Evolutionary conservation across 2,113 vertebrate genomes (phyloP).

Genomic region (Sorex fumeus): DNA sequence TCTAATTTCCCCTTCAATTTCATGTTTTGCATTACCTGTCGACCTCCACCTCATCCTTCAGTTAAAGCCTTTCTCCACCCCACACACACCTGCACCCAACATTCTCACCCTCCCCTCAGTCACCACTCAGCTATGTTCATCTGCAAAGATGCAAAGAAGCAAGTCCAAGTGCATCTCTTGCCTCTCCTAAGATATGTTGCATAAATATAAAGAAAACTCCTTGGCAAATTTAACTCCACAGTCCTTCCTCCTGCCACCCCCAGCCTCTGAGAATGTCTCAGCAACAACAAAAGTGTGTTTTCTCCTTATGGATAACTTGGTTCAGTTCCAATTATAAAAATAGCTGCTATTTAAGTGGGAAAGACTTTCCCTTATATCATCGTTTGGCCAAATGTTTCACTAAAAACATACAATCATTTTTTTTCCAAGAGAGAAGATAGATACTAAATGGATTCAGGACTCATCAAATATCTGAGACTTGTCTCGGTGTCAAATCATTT

Average conservation of each 20-base stretch:
- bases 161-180: background rate
- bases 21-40: background rate
- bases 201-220: conserved; percentile 51
- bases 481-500: conserved; percentile 12
- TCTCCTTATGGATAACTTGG: conserved; percentile 74
- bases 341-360: conserved; percentile 82
- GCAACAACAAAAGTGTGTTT: conserved; percentile 65
- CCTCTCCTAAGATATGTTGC: background rate
- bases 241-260: background rate
- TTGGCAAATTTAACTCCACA: conserved; percentile 24
- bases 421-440: conserved; percentile 44
- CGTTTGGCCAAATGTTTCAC: conserved; percentile 77
- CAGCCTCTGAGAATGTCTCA: conserved; percentile 69
- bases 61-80: background rate
- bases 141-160: background rate
- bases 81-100: background rate
- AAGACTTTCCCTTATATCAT: conserved; percentile 67
- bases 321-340: conserved; percentile 81
- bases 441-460: conserved; percentile 64
- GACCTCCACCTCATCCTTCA: background rate
- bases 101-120: background rate
- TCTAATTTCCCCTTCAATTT: background rate
- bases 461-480: conserved; percentile 21
- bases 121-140: background rate
- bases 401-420: conserved; percentile 64